phyloP scores from a whole-genome alignment of 64 coral and sea anemone genomes.

The Montipora cactus region DNA sequence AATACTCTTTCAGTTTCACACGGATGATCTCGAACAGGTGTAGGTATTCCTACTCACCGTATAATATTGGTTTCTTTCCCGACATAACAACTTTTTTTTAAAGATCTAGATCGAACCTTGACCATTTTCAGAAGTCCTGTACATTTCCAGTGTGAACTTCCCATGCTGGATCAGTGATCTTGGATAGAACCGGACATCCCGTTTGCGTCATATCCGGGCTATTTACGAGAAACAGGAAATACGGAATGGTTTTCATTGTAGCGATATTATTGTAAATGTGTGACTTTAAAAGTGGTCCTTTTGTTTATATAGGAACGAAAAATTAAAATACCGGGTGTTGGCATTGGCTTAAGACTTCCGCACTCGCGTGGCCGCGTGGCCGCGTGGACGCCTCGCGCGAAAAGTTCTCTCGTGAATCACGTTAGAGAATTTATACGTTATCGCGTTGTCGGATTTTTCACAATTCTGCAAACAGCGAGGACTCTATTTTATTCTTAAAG shows the following conservation, averaged over 20 bases:
- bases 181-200: neutral
- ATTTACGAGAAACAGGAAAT: slow-evolving; percentile 29
- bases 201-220: slow-evolving; percentile 47
- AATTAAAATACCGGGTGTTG: slow-evolving; percentile 14
- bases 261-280: slow-evolving; percentile 32
- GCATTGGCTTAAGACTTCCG: slow-evolving; percentile 40
- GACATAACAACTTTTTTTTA: too few species aligned
- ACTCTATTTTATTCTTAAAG: neutral
- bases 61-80: too few species aligned
- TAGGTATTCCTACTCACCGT: too few species aligned
- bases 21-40: too few species aligned
- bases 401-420: neutral
- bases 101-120: too few species aligned
- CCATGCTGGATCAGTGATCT: neutral
- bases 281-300: neutral
- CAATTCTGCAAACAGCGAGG: neutral
- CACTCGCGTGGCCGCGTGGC: neutral
- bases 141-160: slow-evolving; percentile 4
- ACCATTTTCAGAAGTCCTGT: neutral
- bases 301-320: slow-evolving; percentile 31
- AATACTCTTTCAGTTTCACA: too few species aligned
- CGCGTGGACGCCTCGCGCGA: neutral
- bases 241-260: slow-evolving; percentile 26
- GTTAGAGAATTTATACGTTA: neutral
- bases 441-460: neutral